A percentile compares a stretch with the other conserved stretches of the same genome.
phyloP scores from a whole-genome alignment of 2,113 vertebrate genomes.

The Limanda limanda region DNA sequence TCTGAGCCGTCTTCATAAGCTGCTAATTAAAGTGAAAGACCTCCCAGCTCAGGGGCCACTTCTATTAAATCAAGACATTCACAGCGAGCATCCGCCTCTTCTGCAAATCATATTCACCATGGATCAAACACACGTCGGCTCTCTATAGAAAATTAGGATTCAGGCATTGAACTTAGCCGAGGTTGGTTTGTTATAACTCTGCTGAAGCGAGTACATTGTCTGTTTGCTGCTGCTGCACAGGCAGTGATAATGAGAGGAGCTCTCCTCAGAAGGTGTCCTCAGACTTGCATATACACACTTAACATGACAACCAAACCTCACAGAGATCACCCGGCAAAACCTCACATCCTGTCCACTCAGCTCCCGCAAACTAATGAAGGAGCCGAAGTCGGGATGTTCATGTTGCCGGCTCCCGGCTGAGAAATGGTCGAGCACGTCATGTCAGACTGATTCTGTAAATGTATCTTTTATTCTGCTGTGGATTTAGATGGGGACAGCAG shows the following conservation, averaged over 20 bases:
- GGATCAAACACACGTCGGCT: slow-evolving; percentile 58
- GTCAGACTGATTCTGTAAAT: not conserved
- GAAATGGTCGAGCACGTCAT: not conserved
- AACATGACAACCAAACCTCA: not conserved
- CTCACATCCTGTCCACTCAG: not conserved
- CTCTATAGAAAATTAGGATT: slow-evolving; percentile 19
- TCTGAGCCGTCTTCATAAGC: slow-evolving; percentile 25
- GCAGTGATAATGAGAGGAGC: slow-evolving; percentile 38
- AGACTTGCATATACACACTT: slow-evolving; percentile 7
- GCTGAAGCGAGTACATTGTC: slow-evolving; percentile 2
- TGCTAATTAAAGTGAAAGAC: slow-evolving; percentile 63
- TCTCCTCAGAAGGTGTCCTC: slow-evolving; percentile 22
- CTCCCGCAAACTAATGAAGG: not conserved
- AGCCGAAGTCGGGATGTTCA: not conserved
- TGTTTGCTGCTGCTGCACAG: slow-evolving; percentile 5
- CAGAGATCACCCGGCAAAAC: not conserved
- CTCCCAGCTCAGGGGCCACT: slow-evolving; percentile 22
- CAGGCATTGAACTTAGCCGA: not conserved
- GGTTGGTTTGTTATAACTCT: slow-evolving; percentile 30
- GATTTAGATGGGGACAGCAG: not conserved
- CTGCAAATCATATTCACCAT: slow-evolving; percentile 10
- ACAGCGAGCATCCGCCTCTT: slow-evolving; percentile 18
- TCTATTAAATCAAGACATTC: slow-evolving; percentile 46
- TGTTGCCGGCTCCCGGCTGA: not conserved
- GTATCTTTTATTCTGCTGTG: not conserved